Evolutionary conservation across 2,888 invertebrate genomes (phyloP), one percentile per base, ranked within the genome.

Genomic region (Dryomyza anilis): DNA sequence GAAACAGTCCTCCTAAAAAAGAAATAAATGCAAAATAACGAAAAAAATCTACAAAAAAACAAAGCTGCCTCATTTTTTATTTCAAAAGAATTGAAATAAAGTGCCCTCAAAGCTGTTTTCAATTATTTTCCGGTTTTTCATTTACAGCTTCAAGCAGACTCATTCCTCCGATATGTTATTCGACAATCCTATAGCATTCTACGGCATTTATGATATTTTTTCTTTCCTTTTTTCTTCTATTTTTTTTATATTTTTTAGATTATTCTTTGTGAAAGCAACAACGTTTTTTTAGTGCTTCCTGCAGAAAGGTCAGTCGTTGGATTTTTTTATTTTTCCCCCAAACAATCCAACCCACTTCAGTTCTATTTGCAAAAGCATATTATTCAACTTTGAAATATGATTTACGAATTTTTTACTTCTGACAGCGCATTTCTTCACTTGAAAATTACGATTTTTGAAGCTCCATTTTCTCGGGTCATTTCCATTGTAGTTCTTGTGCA

Each of bases 321-420:
- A n/a, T n/a, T n/a, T n/a, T n/a, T n/a, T n/a, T n/a, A n/a, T n/a
- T n/a, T n/a, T n/a, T n/a, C n/a, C n/a, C n/a, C n/a, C n/a, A n/a
- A n/a, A n/a, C n/a, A n/a, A n/a, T n/a, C n/a, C n/a, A n/a, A n/a
- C n/a, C n/a, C n/a, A n/a, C 19, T 59, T 30, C 39, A 16, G 3
- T 61, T 23, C 12, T 16, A 7, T 29, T 50, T 29, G 25, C 16
- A 14, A 33, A 52, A n/a, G 43, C 45, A 21, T 62, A 65, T 67
- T 66, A 69, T 66, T 67, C 58, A 66, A 65, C 53, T 66, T 64
- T 67, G 65, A 67, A 66, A 68, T 65, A 63, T 69, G 70, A 70
- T 70, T 70, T 70, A 70, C 67, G 68, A 64, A 69, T 69, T 67
- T 69, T 69, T 70, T 64, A 67, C 67, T 68, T 67, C 39, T 66